phyloP scores from a whole-genome alignment of 2,888 invertebrate species.

The Callinectes sapidus region DNA sequence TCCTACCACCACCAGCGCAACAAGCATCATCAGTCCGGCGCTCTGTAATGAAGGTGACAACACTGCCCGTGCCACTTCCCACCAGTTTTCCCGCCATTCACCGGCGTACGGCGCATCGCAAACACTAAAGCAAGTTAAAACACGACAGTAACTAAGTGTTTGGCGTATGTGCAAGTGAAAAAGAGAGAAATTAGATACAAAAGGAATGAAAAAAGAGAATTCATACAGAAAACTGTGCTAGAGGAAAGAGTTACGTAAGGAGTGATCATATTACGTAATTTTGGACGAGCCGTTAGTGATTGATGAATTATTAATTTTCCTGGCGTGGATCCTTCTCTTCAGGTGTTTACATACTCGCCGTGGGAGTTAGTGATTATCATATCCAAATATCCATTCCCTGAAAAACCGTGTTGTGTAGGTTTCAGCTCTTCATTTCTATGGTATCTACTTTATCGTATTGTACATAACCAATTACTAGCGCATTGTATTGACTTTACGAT shows the following conservation, averaged over 20 bases:
- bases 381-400: no score
- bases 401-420: no score
- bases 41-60: neutral
- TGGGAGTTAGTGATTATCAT: neutral
- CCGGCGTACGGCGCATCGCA: neutral
- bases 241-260: neutral
- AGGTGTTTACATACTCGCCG: neutral
- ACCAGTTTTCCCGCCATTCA: neutral
- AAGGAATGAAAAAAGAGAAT: neutral
- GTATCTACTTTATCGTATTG: no score
- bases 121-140: neutral
- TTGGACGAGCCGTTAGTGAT: neutral
- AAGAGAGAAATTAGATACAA: neutral
- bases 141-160: neutral
- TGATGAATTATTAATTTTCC: neutral
- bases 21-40: neutral
- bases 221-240: neutral
- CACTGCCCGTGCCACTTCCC: neutral
- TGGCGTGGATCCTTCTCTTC: neutral
- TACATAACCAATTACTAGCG: no score
- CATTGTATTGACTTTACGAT: no score
- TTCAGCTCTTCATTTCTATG: no score
- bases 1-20: neutral
- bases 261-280: neutral
- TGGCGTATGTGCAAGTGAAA: neutral